Conservation (phyloP, 2,888 invertebrate genomes). For the Tetranychus piercei region DNA sequence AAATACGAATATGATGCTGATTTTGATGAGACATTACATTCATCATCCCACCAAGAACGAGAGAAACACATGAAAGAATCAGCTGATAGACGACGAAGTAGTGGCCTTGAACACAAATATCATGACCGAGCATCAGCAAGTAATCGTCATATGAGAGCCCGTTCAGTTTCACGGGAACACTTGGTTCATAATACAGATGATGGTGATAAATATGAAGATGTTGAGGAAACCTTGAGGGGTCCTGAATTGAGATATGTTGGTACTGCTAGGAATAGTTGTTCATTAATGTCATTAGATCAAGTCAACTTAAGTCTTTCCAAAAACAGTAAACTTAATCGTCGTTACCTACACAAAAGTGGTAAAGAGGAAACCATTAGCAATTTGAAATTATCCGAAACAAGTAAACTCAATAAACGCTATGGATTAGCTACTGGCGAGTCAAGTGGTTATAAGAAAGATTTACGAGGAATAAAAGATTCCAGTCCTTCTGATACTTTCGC, state of each 20-base stretch:
- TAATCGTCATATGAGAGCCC: background rate
- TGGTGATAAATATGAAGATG: background rate
- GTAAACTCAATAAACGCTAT: constrained; percentile 33
- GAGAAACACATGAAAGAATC: background rate
- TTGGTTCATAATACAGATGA: background rate
- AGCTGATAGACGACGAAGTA: background rate
- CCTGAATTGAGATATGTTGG: background rate
- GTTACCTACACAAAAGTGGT: constrained; percentile 40
- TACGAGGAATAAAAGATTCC: background rate
- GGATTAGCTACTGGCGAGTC: constrained; percentile 18
- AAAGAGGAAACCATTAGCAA: background rate
- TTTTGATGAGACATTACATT: constrained; percentile 20
- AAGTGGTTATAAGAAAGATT: background rate
- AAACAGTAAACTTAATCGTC: constrained; percentile 56
- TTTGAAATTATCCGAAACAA: constrained; percentile 30
- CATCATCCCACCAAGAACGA: background rate
- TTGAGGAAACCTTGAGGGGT: background rate
- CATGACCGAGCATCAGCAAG: background rate
- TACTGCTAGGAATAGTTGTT: background rate
- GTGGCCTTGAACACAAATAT: background rate
- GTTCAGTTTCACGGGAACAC: constrained; percentile 9
- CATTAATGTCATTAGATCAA: constrained; percentile 1
- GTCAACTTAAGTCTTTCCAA: constrained; percentile 39
- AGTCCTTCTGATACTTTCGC: background rate
- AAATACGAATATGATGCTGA: constrained; percentile 26